Conservation (phyloP, 2,888 invertebrate genomes). For the Lordiphosa fenestrarum region DNA sequence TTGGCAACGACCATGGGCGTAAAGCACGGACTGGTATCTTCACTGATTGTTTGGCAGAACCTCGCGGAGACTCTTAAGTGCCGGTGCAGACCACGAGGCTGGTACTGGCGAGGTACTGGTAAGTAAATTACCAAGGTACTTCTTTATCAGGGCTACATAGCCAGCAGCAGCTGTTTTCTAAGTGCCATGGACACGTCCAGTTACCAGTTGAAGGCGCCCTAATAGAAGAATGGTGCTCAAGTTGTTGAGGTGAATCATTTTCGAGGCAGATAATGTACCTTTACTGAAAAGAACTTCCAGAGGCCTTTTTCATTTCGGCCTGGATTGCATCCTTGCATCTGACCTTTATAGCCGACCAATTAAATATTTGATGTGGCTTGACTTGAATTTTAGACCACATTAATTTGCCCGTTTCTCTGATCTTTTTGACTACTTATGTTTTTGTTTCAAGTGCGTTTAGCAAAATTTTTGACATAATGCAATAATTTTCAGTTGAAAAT, state of each 20-base stretch:
- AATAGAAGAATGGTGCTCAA: background rate
- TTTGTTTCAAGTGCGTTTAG: constrained; percentile 20
- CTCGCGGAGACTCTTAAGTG: no score
- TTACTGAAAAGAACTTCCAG: background rate
- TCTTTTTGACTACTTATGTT: constrained; percentile 32
- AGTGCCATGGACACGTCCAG: constrained; percentile 16
- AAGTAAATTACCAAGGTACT: no score
- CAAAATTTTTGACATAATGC: constrained; percentile 62
- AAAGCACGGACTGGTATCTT: no score
- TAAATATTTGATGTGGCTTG: constrained; percentile 28
- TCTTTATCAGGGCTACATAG: constrained; percentile 19
- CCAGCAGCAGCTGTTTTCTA: constrained; percentile 49
- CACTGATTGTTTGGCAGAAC: no score
- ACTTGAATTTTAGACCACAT: constrained; percentile 8
- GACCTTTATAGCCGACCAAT: constrained; percentile 36
- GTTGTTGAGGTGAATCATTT: constrained; percentile 2
- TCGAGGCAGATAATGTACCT: constrained; percentile 6
- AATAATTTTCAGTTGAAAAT: constrained; percentile 40
- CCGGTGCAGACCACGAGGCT: no score
- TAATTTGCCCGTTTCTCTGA: constrained; percentile 22
- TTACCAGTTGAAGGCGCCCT: constrained; percentile 20
- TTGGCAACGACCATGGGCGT: constrained; percentile 10
- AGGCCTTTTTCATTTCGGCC: no score
- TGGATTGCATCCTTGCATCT: background rate
- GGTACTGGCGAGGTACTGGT: no score